Base-by-base conservation (phyloP, 2,888 invertebrate genomes). In the Dryobotodes eremita region DNA sequence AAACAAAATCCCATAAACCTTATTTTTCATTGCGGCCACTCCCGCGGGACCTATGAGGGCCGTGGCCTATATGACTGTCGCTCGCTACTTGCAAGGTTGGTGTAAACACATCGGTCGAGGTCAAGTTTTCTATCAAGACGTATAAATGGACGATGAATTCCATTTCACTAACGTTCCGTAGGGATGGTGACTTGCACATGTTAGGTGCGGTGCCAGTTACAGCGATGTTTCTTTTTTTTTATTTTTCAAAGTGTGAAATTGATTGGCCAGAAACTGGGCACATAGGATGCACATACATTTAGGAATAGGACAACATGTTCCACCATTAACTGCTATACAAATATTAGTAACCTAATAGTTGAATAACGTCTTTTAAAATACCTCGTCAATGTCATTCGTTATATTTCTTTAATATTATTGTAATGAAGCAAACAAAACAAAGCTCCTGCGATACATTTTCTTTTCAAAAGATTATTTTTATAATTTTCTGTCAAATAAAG, bases 41-140 rank as follows among this genome's bases (percentile, higher is more conserved):
- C 64, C 55, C 75, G 36, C 1, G 82, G 50, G 68, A 20, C 20
- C 13, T 1, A 1, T 15, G 31, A 57, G 57, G 57, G 66, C 42
- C 48, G 36, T 64, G 59, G 5, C 66, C 42, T 59, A 68, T 4
- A 59, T 66, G n/a, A 31, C 10, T 55, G 72, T 31, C 46, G 55
- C 55, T 11, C n/a, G 31, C 53, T 13, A 10, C 20, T 10, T 17
- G n/a, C 48, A 15, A 36, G 26, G 59, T 61, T n/a, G 5, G 26
- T 26, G 46, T 31, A 42, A 26, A 55, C 82, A 85, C 62, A 64
- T 42, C 20, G 55, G 76, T 20, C 31, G 53, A 65, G 23, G n/a
- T 76, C 69, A 71, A 78, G 74, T 81, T 84, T 86, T 81, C 85
- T 76, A 81, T 84, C 73, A 84, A n/a, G n/a, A 73, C 84, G 75